A percentile compares a stretch with the other conserved stretches of the same genome.
Evolutionary conservation across 2,888 invertebrate genomes (phyloP).

Genomic region (Micoletzkya japonica): DNA sequence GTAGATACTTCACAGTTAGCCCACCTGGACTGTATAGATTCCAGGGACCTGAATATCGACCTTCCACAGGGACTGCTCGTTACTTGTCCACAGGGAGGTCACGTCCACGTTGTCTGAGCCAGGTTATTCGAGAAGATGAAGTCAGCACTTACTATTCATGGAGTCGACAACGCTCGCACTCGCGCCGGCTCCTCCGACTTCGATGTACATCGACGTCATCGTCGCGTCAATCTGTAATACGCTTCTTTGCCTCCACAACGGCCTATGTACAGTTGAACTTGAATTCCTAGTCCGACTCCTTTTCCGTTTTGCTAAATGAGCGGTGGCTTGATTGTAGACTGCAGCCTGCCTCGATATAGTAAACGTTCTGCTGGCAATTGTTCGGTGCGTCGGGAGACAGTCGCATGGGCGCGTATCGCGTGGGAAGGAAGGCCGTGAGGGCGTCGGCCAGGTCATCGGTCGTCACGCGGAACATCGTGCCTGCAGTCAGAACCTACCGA

Average conservation of each 20-base stretch:
- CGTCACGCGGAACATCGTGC: neutral
- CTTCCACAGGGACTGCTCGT: conserved; percentile 4
- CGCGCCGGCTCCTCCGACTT: neutral
- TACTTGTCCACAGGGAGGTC: neutral
- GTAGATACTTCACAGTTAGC: neutral
- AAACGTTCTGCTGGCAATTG: conserved; percentile 10
- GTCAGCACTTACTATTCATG: neutral
- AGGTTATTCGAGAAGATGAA: neutral
- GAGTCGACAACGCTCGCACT: neutral
- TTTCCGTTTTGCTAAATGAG: no score
- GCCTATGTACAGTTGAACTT: neutral
- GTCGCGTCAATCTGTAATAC: neutral
- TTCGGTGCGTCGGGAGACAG: conserved; percentile 8
- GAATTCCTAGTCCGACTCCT: neutral
- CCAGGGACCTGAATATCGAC: neutral
- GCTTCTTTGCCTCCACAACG: neutral
- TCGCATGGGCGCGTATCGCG: conserved; percentile 18
- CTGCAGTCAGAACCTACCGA: no score
- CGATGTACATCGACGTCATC: neutral
- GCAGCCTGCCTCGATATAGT: conserved; percentile 6
- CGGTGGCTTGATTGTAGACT: no score
- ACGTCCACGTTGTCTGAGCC: neutral
- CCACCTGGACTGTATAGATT: conserved; percentile 7
- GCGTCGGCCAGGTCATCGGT: neutral
- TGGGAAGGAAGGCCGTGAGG: conserved; percentile 3